These are phyloP conservation scores for Spinus olivaceus DNA, from an alignment of 2,797 vertebrate species.

Conservation along the genomic window DNA sequence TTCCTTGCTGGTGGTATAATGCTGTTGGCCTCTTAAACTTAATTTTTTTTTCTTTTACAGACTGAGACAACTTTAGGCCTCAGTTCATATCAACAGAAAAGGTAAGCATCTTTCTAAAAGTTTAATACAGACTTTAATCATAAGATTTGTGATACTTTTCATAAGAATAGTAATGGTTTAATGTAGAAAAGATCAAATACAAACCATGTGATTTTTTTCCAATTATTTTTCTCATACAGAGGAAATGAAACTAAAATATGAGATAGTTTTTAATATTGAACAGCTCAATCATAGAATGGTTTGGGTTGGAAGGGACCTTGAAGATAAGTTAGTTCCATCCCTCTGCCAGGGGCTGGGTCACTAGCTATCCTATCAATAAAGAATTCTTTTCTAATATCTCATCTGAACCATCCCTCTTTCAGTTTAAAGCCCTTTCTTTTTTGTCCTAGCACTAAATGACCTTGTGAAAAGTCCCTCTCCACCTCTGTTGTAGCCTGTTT, in stretches of 20 bases:
- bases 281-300: not conserved
- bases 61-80: slow-evolving; percentile 92
- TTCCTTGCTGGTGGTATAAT: not conserved
- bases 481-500: not conserved
- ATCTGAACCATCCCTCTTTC: not conserved
- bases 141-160: not conserved
- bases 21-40: not conserved
- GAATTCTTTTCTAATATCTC: not conserved
- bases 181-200: not conserved
- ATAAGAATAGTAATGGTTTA: not conserved
- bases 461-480: not conserved
- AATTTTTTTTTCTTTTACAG: slow-evolving; percentile 75
- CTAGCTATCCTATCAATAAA: not conserved
- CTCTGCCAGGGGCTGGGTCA: not conserved
- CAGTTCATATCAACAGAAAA: slow-evolving; percentile 96
- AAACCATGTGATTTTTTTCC: not conserved
- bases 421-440: not conserved
- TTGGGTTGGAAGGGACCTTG: not conserved
- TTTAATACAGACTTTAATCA: not conserved
- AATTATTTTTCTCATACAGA: not conserved
- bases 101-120: slow-evolving; percentile 75
- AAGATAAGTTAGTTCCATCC: not conserved
- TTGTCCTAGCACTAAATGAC: not conserved
- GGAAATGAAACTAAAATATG: not conserved
- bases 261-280: not conserved